Percentiles rank a stretch among this genome's conserved stretches.
Conservation (phyloP, 2,797 vertebrate species). For the Tragopan temminckii region DNA sequence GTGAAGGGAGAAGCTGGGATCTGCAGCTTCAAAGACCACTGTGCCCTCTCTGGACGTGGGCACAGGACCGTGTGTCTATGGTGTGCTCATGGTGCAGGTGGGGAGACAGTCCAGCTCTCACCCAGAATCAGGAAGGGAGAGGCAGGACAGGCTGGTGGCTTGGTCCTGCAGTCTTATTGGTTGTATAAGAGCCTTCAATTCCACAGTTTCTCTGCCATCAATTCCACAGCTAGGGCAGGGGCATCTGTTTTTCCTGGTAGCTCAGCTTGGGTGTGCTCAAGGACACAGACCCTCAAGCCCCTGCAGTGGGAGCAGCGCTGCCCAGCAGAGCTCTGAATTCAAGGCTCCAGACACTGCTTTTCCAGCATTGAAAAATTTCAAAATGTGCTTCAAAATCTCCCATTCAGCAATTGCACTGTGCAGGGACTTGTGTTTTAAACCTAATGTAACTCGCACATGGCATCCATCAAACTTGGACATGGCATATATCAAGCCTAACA, state of each 20-base stretch:
- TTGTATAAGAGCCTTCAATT: background rate
- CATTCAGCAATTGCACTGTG: background rate
- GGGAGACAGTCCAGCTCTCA: rapidly evolving
- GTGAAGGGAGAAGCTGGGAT: background rate
- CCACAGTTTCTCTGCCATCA: rapidly evolving
- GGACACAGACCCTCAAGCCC: background rate
- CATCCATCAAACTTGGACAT: background rate
- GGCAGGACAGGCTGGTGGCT: background rate
- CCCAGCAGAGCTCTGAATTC: background rate
- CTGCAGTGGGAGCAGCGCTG: background rate
- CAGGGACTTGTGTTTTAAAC: background rate
- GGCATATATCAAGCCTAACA: background rate
- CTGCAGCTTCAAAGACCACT: background rate
- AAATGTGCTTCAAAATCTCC: background rate
- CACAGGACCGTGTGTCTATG: rapidly evolving
- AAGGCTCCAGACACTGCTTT: background rate
- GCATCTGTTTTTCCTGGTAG: rapidly evolving
- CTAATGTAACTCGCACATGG: background rate
- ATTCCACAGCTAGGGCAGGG: background rate
- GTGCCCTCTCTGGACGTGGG: background rate
- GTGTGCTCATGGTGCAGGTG: background rate
- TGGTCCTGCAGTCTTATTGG: background rate
- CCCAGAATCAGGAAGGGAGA: background rate
- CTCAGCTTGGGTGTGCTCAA: background rate
- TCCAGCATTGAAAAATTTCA: background rate